Base-by-base conservation (phyloP, 2,888 invertebrate species). In the Margaritifera margaritifera region DNA sequence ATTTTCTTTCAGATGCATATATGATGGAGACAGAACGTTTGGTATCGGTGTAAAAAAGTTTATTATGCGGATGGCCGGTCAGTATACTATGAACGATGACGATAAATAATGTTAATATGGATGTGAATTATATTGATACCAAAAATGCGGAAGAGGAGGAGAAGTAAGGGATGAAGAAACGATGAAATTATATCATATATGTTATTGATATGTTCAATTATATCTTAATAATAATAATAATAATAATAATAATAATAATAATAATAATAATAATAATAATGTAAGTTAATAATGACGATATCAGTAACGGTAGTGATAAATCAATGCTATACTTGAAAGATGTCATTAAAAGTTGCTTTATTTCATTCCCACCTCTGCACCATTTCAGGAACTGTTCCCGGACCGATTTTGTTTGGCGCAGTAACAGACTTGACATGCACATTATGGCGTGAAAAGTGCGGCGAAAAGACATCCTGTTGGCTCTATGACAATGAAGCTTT, bases 31-130 rank as follows among this genome's bases (percentile, higher is more conserved):
- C 87, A 93, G 97, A 59, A 96, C 97, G 4, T 96, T 97, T 90
- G 97, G 97, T 2, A 92, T 97, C 61, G 97, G 97, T 79, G 96
- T 97, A 94, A 97, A 97, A 90, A 97, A 97, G 91, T 96, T 97
- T 75, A 95, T 97, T 89, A 96, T 97, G 90, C 92, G 97, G 54
- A 76, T 86, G 4, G 82, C 90, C 24, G 90, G 87, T 80, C 71
- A 70, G 71, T 64, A 22, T 51, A 24, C 24, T 24, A 52, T 19
- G 20, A 42, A 18, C 27, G 31, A 31, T 25, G 8, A 20, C 5
- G 25, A 25, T 22, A 58, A 15, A 8, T n/a, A 25, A 24, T 15
- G 25, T 4, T 58, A 24, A 31, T 8, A 6, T 31, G 6, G 6
- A 59, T 25, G 1, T 59, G 25, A 22, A 25, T 59, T 22, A 24